Conservation (phyloP, 1,140 invertebrate species). For the Meloidogyne exigua region DNA sequence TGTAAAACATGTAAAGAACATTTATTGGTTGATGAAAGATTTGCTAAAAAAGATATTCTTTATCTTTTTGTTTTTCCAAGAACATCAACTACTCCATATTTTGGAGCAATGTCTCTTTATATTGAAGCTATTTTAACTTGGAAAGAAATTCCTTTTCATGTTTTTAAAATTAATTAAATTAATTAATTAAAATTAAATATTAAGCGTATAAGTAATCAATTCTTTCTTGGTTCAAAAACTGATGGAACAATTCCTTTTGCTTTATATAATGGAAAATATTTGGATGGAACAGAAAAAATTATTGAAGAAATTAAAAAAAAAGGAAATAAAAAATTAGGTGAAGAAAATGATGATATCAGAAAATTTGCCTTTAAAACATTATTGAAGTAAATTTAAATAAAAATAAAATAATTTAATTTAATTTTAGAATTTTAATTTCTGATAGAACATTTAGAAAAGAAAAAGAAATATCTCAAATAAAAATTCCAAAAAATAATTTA, state of each 20-base stretch:
- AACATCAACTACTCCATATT: background rate
- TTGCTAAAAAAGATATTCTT: background rate
- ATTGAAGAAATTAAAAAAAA: conserved; percentile 11
- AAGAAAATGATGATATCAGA: background rate
- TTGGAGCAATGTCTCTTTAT: conserved; percentile 2
- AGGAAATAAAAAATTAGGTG: background rate
- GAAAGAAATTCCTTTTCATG: background rate
- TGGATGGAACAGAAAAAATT: conserved; percentile 16
- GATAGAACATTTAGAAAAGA: background rate
- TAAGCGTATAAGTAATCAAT: conserved; percentile 17
- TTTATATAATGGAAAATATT: conserved; percentile 12
- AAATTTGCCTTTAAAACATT: background rate
- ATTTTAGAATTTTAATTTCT: background rate
- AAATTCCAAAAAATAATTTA: background rate
- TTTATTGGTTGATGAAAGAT: conserved; percentile 5
- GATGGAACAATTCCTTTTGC: conserved; percentile 11
- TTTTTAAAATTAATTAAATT: background rate
- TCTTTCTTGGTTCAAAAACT: conserved; percentile 15
- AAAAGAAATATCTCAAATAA: background rate
- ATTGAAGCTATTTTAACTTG: background rate
- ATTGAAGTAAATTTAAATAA: background rate
- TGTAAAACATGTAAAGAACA: background rate
- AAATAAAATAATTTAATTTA: background rate
- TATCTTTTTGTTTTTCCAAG: conserved; percentile 5
- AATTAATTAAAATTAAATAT: background rate